Base-by-base conservation (phyloP, 2,888 invertebrate genomes). In the Orchesella flavescens region DNA sequence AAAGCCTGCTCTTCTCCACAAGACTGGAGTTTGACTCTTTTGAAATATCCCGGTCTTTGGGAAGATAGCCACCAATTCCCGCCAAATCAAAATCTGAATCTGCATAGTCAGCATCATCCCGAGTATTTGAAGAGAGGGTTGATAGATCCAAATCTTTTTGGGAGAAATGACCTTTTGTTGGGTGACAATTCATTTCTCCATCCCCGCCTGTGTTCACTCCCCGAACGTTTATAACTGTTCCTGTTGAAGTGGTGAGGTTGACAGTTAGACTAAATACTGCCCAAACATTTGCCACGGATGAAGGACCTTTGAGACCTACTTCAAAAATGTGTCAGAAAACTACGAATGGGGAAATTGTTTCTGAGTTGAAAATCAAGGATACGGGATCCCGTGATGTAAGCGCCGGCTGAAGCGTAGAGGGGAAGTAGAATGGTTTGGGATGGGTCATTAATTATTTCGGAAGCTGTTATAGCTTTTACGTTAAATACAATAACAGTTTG, bases 211-310 rank as follows among this genome's bases (percentile, higher is more conserved):
- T 4, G 2, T 17, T 61, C 4, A 82, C 69, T 12, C 44, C 61
- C 12, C 71, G 4, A 0, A 82, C 75, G 12, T 71, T 63, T 1
- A 75, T 49, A 46, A 80, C 21, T 10, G 69, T n/a, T 17, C 44
- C 59, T 65, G 59, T n/a, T 9, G 24, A 53, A 21, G 24, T 49
- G 7, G 68, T 83, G 24, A 85, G 44, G 34, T 75, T 84, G 0
- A 83, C 84, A 12, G 87, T 85, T 21, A 87, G 57, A 17, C 78
- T 49, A n/a, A 87, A 83, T 1, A 69, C 21, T 12, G 75, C 73
- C 24, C 23, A 23, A 17, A 84, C n/a, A 55, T 57, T 68, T 13
- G 49, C 71, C 0, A 87, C 44, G 10, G 84, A 53, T 53, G 75
- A 79, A 0, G 69, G 72, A 17, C 87, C 87, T 24, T 77, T 24